Percentiles rank a stretch among this genome's conserved stretches.
Evolutionary conservation across 2,113 vertebrate species (phyloP).

Genomic region (Chiloscyllium plagiosum): DNA sequence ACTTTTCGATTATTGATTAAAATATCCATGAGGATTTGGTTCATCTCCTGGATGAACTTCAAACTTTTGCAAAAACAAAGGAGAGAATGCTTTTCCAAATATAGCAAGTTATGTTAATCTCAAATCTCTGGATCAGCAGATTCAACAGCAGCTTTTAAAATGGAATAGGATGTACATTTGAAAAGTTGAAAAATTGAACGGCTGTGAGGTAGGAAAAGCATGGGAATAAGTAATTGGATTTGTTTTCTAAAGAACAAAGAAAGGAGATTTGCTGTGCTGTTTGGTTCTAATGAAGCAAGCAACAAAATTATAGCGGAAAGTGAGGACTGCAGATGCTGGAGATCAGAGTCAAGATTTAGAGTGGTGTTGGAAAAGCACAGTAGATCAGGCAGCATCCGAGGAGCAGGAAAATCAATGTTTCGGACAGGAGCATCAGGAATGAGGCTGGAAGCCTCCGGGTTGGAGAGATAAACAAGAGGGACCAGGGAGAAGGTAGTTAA

Average conservation of each 20-base stretch:
- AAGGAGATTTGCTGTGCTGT: too few species aligned
- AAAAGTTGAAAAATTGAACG: too few species aligned
- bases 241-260: background rate
- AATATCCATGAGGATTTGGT: background rate
- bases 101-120: background rate
- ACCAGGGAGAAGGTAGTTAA: too few species aligned
- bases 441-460: too few species aligned
- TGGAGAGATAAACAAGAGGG: too few species aligned
- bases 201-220: background rate
- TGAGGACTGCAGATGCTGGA: too few species aligned
- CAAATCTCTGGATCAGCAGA: background rate
- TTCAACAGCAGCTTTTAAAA: background rate
- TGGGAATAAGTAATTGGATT: background rate
- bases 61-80: background rate
- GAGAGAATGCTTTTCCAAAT: background rate
- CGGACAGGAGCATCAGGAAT: too few species aligned
- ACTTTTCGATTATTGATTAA: background rate
- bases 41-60: too few species aligned
- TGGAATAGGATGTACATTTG: background rate
- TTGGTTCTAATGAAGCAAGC: too few species aligned
- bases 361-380: background rate
- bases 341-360: too few species aligned
- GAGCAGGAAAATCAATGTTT: background rate
- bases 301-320: too few species aligned
- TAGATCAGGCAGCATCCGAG: too few species aligned